Percentiles rank a stretch among this genome's conserved stretches.
phyloP scores from a whole-genome alignment of 2,888 invertebrate genomes.

The Tigriopus californicus region DNA sequence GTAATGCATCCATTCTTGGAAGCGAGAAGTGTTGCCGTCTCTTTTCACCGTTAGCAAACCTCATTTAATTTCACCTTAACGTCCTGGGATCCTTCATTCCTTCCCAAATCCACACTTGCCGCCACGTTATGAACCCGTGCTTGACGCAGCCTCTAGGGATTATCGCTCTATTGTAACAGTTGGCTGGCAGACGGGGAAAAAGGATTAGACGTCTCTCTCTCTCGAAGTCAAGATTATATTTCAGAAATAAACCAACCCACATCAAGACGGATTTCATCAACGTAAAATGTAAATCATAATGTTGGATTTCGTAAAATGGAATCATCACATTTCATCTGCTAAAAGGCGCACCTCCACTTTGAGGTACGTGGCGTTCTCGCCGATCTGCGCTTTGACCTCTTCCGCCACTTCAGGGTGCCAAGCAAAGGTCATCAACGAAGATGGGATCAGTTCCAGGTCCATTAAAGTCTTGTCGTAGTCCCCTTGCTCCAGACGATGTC shows the following conservation, averaged over 20 bases:
- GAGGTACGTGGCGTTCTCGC: neutral
- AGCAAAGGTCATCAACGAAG: slow-evolving; percentile 55
- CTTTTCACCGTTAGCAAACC: too few relatives aligned
- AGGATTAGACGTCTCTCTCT: neutral
- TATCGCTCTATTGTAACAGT: neutral
- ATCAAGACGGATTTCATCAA: neutral
- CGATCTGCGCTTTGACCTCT: slow-evolving; percentile 25
- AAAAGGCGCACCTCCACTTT: neutral
- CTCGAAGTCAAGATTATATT: neutral
- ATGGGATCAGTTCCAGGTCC: slow-evolving; percentile 61
- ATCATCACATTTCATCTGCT: neutral
- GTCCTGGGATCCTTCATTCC: too few relatives aligned
- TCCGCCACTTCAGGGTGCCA: slow-evolving; percentile 39
- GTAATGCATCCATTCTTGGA: too few relatives aligned
- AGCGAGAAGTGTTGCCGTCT: too few relatives aligned
- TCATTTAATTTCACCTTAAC: too few relatives aligned
- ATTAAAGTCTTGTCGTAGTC: slow-evolving; percentile 23
- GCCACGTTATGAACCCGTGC: too few relatives aligned
- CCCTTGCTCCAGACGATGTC: slow-evolving; percentile 35
- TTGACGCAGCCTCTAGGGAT: too few relatives aligned
- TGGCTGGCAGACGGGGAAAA: neutral
- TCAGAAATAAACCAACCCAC: neutral
- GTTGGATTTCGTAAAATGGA: neutral
- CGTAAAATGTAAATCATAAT: neutral
- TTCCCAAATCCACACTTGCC: too few relatives aligned